Base-by-base conservation (phyloP, 2,113 vertebrate species). In the Pardalotus punctatus region DNA sequence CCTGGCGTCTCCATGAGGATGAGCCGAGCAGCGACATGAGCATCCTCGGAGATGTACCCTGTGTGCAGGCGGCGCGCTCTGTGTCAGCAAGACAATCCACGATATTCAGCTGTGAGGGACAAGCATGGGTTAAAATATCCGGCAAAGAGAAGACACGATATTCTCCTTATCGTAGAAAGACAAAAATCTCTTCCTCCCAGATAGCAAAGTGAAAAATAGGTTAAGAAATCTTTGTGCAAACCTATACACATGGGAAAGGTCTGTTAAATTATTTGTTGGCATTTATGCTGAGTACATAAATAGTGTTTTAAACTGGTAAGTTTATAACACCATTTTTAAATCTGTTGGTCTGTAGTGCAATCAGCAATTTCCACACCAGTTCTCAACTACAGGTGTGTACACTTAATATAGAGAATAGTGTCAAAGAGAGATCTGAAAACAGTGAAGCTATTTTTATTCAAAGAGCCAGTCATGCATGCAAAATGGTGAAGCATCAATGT, bases 381-480 rank as follows among this genome's bases (percentile, higher is more conserved):
- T 80, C 56, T 69, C 42, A 71, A 38, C 40, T 57, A 51, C 93
- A 96, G 65, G 72, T 92, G 76, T 74, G 56, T 38, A 18, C 8
- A 5, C 25, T 88, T 77, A 17, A 42, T 74, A 51, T 4, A 81
- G 43, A 14, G 38, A 67, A 19, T 11, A 65, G 64, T 76, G 17
- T 31, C 43, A 79, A 83, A 74, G 24, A 45, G 4, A 64, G 54
- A 80, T 81, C 53, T 5, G 53, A 93, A 83, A 88, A 54, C 51
- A 56, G 38, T 36, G 28, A 48, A 50, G 8, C 13, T 96, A 58
- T 82, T 96, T 87, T 79, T 88, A 51, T 92, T 62, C n/a, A 5
- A 54, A 58, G 72, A 74, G 6, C 12, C 40, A 71, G 60, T 77
- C 51, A n/a, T 51, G 61, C 3, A 1, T 93, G 92, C 72, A 83